Conservation (phyloP, 1,140 invertebrate species). For the Drosophila setifemur region DNA sequence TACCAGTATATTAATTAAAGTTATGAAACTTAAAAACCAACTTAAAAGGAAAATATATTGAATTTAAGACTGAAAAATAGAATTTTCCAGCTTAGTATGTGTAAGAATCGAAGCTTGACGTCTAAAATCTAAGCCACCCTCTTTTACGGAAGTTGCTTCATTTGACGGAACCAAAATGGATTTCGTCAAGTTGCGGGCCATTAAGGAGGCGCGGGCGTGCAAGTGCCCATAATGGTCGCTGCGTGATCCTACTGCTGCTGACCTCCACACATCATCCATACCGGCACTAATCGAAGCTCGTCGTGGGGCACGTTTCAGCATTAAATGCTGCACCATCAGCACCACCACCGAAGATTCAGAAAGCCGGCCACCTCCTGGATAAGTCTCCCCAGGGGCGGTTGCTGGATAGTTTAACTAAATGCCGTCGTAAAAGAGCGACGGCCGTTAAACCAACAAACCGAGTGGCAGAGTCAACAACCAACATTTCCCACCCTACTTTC, state of each 20-base stretch:
- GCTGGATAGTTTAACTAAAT: slow-evolving; percentile 74
- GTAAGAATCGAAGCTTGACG: background rate
- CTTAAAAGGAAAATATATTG: no score
- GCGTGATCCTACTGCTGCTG: slow-evolving; percentile 52
- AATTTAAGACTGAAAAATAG: no score
- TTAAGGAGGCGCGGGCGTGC: slow-evolving; percentile 57
- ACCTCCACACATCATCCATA: slow-evolving; percentile 14
- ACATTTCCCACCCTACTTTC: slow-evolving; percentile 63
- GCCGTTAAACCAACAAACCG: slow-evolving; percentile 40
- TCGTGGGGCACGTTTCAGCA: slow-evolving; percentile 54
- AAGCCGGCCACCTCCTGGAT: slow-evolving; percentile 1
- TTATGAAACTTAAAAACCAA: no score
- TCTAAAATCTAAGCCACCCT: background rate
- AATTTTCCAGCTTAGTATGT: no score
- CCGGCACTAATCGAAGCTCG: slow-evolving; percentile 50
- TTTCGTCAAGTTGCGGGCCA: slow-evolving; percentile 20
- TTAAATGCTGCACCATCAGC: slow-evolving; percentile 67
- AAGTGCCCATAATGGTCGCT: slow-evolving; percentile 41
- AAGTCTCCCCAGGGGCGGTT: slow-evolving; percentile 22
- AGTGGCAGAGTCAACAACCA: background rate
- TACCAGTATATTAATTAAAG: no score
- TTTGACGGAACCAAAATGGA: slow-evolving; percentile 4
- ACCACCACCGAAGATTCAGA: slow-evolving; percentile 2
- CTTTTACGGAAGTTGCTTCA: slow-evolving; percentile 1
- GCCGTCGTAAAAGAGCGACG: slow-evolving; percentile 57